Conservation (phyloP, 2,797 vertebrate genomes). For the Capromys pilorides region DNA sequence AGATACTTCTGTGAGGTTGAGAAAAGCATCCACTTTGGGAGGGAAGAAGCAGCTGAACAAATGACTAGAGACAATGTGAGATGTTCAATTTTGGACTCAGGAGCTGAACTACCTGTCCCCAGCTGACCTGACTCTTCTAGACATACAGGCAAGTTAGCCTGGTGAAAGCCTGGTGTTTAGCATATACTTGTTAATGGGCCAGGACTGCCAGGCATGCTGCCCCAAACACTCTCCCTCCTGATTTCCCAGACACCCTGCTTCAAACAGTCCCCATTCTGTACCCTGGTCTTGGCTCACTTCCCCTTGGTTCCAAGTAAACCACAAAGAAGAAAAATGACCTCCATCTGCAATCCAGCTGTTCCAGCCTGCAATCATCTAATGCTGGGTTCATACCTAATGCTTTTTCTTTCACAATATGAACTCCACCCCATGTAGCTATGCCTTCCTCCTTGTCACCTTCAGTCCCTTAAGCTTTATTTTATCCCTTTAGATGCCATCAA, state of each 20-base stretch:
- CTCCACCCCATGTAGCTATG: background rate
- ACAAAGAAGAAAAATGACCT: too few relatives aligned
- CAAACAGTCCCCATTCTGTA: too few relatives aligned
- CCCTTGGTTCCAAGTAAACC: too few relatives aligned
- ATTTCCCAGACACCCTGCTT: too few relatives aligned
- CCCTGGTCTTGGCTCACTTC: too few relatives aligned
- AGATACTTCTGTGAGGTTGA: background rate
- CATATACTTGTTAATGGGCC: too few relatives aligned
- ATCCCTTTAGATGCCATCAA: background rate
- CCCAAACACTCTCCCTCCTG: too few relatives aligned
- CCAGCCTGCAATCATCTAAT: too few relatives aligned
- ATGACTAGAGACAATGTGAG: background rate
- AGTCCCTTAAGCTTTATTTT: background rate
- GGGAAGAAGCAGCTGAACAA: background rate
- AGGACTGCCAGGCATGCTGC: too few relatives aligned
- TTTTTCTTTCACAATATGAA: background rate
- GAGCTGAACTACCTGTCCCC: background rate
- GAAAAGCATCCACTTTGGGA: background rate
- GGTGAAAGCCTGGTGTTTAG: background rate
- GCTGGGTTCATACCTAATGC: too few relatives aligned
- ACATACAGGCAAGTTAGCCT: background rate
- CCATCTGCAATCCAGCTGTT: too few relatives aligned
- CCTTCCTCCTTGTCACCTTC: background rate
- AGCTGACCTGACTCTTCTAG: background rate
- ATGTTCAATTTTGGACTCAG: background rate